phyloP scores from a whole-genome alignment of 2,113 vertebrate genomes.

The Epinephelus cyanopodus region DNA sequence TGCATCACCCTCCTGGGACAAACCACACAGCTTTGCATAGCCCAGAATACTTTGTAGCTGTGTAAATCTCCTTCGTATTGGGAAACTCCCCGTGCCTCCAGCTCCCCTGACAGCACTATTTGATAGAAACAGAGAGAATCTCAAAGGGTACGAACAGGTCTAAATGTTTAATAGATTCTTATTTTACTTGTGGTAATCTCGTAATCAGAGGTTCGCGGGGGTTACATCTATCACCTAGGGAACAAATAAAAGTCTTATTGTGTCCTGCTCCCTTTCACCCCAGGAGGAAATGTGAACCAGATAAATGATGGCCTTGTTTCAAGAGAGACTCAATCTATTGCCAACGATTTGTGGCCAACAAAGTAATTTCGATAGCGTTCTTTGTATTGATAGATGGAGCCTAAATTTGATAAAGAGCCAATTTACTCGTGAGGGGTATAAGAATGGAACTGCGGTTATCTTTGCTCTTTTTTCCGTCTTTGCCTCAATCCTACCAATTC shows the following conservation, averaged over 20 bases:
- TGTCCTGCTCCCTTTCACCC: conserved; percentile 69
- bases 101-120: conserved; percentile 44
- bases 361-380: conserved; percentile 82
- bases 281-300: conserved; percentile 79
- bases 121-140: conserved; percentile 52
- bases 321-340: conserved; percentile 77
- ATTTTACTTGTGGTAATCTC: conserved; percentile 74
- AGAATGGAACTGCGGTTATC: conserved; percentile 71
- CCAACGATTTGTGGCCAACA: conserved; percentile 79
- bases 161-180: conserved; percentile 81
- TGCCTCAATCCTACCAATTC: conserved; percentile 44
- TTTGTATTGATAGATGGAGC: conserved; percentile 82
- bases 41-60: conserved; percentile 42
- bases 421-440: conserved; percentile 70
- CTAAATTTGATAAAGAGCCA: conserved; percentile 83
- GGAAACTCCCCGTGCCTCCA: conserved; percentile 34
- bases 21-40: conserved; percentile 46
- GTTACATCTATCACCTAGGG: conserved; percentile 79
- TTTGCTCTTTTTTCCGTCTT: conserved; percentile 42
- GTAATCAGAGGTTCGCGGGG: conserved; percentile 75
- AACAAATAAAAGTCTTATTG: conserved; percentile 82
- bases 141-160: conserved; percentile 56
- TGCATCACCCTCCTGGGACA: conserved; percentile 42
- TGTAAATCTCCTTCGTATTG: conserved; percentile 49
- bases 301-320: conserved; percentile 82